These are phyloP conservation scores for Xiphorhynchus erythropygius DNA, from an alignment of 2,797 vertebrate species.

Conservation along the genomic window DNA sequence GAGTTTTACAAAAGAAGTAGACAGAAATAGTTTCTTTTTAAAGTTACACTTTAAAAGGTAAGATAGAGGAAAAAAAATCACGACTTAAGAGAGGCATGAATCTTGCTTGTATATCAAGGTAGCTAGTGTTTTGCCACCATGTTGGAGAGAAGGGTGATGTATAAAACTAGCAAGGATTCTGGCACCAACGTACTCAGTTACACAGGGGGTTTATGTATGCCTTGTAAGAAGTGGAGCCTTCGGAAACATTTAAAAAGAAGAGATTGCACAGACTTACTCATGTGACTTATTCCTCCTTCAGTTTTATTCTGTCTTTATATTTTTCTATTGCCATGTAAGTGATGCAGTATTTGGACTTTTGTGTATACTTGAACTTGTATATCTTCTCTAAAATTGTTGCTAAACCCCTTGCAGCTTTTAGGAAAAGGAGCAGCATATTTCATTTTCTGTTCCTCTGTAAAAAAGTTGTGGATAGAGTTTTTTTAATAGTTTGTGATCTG, in stretches of 20 bases:
- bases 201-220: neutral
- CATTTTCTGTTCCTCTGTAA: neutral
- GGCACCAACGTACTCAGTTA: neutral
- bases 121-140: neutral
- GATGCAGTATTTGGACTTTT: neutral
- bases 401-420: neutral
- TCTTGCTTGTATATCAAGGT: neutral
- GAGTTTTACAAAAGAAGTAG: neutral
- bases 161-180: neutral
- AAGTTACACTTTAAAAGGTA: neutral
- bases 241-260: neutral
- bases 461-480: neutral
- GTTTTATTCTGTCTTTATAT: neutral
- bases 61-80: neutral
- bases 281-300: neutral
- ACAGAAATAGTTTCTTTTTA: neutral
- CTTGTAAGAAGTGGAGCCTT: neutral
- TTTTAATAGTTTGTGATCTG: neutral
- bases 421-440: neutral
- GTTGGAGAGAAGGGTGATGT: neutral
- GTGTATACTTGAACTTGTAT: neutral
- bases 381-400: neutral
- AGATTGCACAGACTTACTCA: neutral
- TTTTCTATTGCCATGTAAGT: neutral
- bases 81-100: neutral